Evolutionary conservation across 2,113 vertebrate genomes (phyloP), one percentile per base, ranked within the genome.

Genomic region (Oceanodroma tethys): DNA sequence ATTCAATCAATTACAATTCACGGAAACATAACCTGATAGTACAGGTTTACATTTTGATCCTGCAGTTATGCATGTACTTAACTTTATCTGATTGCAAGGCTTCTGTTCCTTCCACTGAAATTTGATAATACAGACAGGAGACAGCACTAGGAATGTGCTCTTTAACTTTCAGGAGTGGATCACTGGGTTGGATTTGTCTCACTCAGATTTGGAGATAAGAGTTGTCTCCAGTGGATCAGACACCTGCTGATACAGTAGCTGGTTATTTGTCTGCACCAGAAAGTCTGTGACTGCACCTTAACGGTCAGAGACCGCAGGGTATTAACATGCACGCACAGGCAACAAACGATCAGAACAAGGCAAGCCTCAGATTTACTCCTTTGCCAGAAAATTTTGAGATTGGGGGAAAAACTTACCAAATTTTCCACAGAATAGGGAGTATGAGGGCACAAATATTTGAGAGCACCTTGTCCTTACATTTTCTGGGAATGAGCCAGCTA

Each of bases 301-400:
- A 17, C 0, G 2, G 43, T n/a, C 63, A 73, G 71, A 76, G 22
- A 72, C 30, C 0, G 0, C 16, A n/a, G 17, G 4, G 18, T 30
- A 43, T 38, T 80, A 60, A 56, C 13, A 32, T 5, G 11, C 34
- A 86, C 1, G 0, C 34, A 43, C 26, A 30, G 58, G 40, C 38
- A 73, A 73, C n/a, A 50, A 82, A 42, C 1, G 3, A 48, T 42
- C 16, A 29, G 32, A 78, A 58, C 32, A 53, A 48, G 3, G 1
- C 62, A 88, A 73, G 6, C 23, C 48, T 60, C 3, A 3, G 32
- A 81, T 76, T 58, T 58, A 81, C 22, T 71, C 13, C 34, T 59
- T 55, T 27, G n/a, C 6, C 23, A 76, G 48, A 42, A 75, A 65
- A 38, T 22, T 27, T 20, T 42, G 32, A 78, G 65, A 53, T 0